These are phyloP conservation scores for Cyclopterus lumpus DNA, from an alignment of 2,797 vertebrate genomes.

Conservation along the genomic window DNA sequence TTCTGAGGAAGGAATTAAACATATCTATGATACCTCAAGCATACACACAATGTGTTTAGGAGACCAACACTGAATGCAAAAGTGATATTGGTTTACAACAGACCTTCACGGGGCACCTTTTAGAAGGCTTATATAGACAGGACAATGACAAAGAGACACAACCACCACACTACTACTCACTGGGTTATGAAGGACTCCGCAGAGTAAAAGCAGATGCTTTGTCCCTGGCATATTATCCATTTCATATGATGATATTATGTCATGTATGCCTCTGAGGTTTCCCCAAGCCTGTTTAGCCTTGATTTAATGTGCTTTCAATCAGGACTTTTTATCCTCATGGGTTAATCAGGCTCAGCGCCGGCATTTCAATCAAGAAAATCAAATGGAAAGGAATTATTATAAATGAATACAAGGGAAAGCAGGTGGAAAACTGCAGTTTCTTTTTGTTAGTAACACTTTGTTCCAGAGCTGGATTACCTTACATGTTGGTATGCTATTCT, in stretches of 20 bases:
- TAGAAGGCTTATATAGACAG: neutral
- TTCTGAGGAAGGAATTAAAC: neutral
- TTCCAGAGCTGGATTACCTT: neutral
- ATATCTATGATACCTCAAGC: neutral
- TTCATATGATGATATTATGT: slow-evolving; percentile 21
- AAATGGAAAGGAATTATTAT: neutral
- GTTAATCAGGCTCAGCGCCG: slow-evolving; percentile 9
- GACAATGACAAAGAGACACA: neutral
- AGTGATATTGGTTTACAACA: neutral
- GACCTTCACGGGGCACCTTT: neutral
- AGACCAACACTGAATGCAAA: neutral
- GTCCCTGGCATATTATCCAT: slow-evolving; percentile 17
- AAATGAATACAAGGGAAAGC: slow-evolving; percentile 6
- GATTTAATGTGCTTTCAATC: slow-evolving; percentile 9
- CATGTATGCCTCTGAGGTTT: neutral
- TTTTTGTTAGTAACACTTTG: neutral
- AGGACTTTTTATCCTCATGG: slow-evolving; percentile 3
- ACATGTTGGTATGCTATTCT: neutral
- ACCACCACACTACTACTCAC: neutral
- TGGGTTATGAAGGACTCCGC: slow-evolving; percentile 18
- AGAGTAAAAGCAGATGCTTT: slow-evolving; percentile 32
- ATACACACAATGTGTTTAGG: neutral
- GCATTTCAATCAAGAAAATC: slow-evolving; percentile 27
- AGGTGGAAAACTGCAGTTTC: neutral
- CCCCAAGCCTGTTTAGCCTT: neutral